Base-by-base conservation (phyloP, 2,888 invertebrate species). In the Anthoptus insignis region DNA sequence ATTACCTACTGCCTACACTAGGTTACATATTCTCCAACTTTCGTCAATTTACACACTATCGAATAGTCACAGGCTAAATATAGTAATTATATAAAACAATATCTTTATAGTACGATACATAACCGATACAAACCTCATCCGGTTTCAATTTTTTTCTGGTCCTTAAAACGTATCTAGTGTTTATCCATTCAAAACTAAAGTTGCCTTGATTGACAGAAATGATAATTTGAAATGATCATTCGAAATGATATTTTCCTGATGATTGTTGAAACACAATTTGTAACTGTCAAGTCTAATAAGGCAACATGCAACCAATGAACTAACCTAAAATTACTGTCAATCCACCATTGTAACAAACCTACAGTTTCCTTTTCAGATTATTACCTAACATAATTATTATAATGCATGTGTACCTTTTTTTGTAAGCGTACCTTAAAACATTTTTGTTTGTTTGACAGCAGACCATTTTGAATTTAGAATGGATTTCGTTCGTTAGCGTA, bases 271-370 rank as follows among this genome's bases (percentile, higher is more conserved):
- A 59, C 50, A 50, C 39, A 50, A 63, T 49, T 63, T 49, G 19
- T 56, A 56, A 56, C 63, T 49, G 54, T 56, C 54, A 37, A 16
- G 14, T 49, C 27, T 27, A 34, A 45, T 54, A 42, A 54, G 14
- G 21, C 52, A n/a, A 54, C 66, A 69, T 56, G 66, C 73, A 76
- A 76, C 72, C 74, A 77, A 74, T 68, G 70, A 60, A 71, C 72
- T 70, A 79, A 78, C 81, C 82, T 78, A 76, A 86, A 78, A 85
- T 88, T 84, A 87, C 79, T 81, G 83, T 81, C 84, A 81, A 86
- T 82, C 82, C 21, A 2, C 1, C 37, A 11, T 49, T 24, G 27
- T 27, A 13, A 49, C 24, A 13, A 49, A 49, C 27, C 14, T 27
- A 49, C 1, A 0, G 3, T 29, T 11, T 7, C 2, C 1, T 1